Base-by-base conservation (phyloP, 1,140 invertebrate species). In the Lordiphosa stackelbergi region DNA sequence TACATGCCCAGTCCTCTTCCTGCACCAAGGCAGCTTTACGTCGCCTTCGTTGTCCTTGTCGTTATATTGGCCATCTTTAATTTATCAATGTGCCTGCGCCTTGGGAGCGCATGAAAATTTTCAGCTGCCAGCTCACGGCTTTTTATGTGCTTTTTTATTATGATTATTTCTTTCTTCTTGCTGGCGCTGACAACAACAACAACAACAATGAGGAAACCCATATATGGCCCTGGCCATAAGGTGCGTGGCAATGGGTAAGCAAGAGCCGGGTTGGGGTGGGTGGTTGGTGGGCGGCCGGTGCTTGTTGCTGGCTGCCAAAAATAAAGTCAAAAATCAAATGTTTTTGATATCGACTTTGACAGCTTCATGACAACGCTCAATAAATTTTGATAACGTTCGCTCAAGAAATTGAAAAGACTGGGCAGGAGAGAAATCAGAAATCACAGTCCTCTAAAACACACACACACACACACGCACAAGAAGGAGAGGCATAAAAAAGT, bases 311-410 rank as follows among this genome's bases (percentile, higher is more conserved):
- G 47, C 77, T 77, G 68, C 61, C 69, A 84, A 64, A 31, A 73
- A 84, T 78, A 83, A 78, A 84, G 78, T 84, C 78, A 84, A 84
- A 77, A 85, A 85, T 85, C 72, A 85, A 85, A 85, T 77, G 81
- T 81, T 85, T 73, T 85, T 81, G 77, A 70, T 77, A 85, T 85
- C 81, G 83, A 85, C 72, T 81, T 77, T 85, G 81, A 85, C 81
- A 85, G 81, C 81, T 81, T 85, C 81, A 77, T 85, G 81, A 85
- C 81, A 85, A 75, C 73, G 72, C 74, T 81, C 81, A 79, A 85
- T 85, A 85, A 85, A 85, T 85, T 85, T 85, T 77, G 69, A 78
- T 83, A 84, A 84, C 77, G 55, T 60, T 66, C 7, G 9, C 11
- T 36, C 34, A 53, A 73, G 66, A 49, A 70, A 71, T 70, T 66